These are phyloP conservation scores for Euplagia quadripunctaria DNA, from an alignment of 2,888 invertebrate species.

Conservation along the genomic window DNA sequence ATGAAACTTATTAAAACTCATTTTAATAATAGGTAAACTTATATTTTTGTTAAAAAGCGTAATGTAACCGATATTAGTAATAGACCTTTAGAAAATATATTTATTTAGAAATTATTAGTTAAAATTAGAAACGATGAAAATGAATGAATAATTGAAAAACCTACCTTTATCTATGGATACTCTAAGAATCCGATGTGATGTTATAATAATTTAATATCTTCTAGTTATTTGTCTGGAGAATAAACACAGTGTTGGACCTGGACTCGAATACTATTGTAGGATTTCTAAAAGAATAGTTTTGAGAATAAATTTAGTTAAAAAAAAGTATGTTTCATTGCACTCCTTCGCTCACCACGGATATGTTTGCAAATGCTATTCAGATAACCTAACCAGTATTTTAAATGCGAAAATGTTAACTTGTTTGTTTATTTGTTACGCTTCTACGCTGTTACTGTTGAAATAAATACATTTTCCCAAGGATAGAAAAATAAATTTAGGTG, in stretches of 20 bases:
- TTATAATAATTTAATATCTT: constrained; percentile 41
- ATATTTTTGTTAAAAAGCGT: constrained; percentile 48
- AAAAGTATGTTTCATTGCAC: constrained; percentile 38
- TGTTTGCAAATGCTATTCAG: too few species aligned
- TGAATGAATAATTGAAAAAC: constrained; percentile 32
- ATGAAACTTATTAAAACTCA: constrained; percentile 26
- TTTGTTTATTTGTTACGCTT: too few species aligned
- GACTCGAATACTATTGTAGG: constrained; percentile 69
- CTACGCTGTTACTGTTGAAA: too few species aligned
- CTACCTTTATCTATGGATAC: constrained; percentile 33
- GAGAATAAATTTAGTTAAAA: constrained; percentile 80
- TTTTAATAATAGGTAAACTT: constrained; percentile 37
- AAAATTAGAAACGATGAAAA: constrained; percentile 43
- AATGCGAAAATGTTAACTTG: too few species aligned
- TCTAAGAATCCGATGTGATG: constrained; percentile 50
- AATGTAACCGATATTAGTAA: constrained; percentile 37
- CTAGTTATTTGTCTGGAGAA: constrained; percentile 50
- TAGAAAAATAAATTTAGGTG: too few species aligned
- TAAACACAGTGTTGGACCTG: constrained; percentile 77
- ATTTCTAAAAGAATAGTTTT: constrained; percentile 77
- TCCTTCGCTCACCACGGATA: background rate
- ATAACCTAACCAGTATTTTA: too few species aligned
- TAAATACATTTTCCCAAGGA: too few species aligned
- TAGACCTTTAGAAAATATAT: constrained; percentile 48
- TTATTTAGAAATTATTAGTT: constrained; percentile 48